Evolutionary conservation across 2,113 vertebrate genomes (phyloP).

Genomic region (Urocitellus parryii): DNA sequence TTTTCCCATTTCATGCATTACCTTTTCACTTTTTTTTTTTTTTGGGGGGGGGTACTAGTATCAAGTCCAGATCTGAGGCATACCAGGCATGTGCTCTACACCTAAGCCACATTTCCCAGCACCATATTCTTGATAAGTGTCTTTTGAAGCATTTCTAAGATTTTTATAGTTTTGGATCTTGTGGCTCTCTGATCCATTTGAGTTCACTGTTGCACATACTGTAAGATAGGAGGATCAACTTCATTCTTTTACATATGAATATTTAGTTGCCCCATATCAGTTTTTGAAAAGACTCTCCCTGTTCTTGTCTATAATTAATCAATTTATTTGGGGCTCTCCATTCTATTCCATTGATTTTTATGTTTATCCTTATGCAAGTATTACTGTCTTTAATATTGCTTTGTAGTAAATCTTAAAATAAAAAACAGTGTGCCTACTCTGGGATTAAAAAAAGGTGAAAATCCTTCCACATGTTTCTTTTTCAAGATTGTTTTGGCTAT

Average conservation of each 20-base stretch:
- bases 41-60: too few species aligned
- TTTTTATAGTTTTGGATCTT: neutral
- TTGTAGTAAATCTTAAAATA: conserved; percentile 47
- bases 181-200: neutral
- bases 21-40: neutral
- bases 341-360: neutral
- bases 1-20: neutral
- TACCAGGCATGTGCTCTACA: too few species aligned
- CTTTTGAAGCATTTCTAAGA: conserved; percentile 32
- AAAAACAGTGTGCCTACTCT: neutral
- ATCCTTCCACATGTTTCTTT: neutral
- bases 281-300: conserved; percentile 13
- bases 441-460: neutral
- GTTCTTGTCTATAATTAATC: neutral
- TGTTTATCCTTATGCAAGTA: neutral
- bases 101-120: too few species aligned
- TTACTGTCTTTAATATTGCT: neutral
- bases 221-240: neutral
- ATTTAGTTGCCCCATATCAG: neutral
- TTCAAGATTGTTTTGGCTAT: neutral
- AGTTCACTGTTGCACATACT: neutral
- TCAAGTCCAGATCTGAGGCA: too few species aligned
- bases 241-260: neutral
- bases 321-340: neutral
- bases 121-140: neutral